Base-by-base conservation (phyloP, 2,113 vertebrate species). In the Apodemus speciosus region DNA sequence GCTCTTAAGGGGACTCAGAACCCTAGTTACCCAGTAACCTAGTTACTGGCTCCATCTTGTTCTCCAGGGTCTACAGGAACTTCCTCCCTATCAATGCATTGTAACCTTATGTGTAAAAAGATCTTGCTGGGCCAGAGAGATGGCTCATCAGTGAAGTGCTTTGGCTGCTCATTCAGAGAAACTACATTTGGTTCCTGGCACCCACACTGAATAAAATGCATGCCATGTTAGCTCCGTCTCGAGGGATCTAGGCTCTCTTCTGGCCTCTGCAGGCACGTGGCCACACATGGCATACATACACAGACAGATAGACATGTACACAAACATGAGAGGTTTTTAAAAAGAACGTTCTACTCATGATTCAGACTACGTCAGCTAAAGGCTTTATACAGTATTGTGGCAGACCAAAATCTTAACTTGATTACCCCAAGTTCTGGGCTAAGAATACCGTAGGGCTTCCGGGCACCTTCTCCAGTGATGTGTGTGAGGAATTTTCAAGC, bases 351-450 rank as follows among this genome's bases (percentile, higher is more conserved):
- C 23, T 76, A 30, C 15, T 25, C 13, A 51, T 72, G 43, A 94
- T 62, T 81, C 58, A 90, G 75, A 86, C 89, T 89, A 51, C 15
- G 85, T 94, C 56, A 38, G 27, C 49, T 75, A 89, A 93, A 80
- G 13, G 27, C 14, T 1, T 16, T 92, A 0, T 79, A 73, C 87
- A 58, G 27, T 4, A 76, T 13, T 53, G 32, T 58, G 27, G 69
- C 30, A 68, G 69, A 88, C 32, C 75, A 53, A 86, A 81, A 73
- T 27, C 32, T 4, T 58, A 38, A 73, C 71, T 14, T 79, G 5
- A 92, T 81, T 83, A 76, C 3, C 40, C 32, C 51, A 11, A 38
- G 9, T 40, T 85, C 76, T 91, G 68, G 69, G 49, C 35, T 60
- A 11, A 89, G 85, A 92, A 76, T 51, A 35, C 32, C 71, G 2